These are phyloP conservation scores for Aurelia coerulea DNA, from an alignment of 30 jellyfish, hydroid and myxozoan species.

Conservation along the genomic window DNA sequence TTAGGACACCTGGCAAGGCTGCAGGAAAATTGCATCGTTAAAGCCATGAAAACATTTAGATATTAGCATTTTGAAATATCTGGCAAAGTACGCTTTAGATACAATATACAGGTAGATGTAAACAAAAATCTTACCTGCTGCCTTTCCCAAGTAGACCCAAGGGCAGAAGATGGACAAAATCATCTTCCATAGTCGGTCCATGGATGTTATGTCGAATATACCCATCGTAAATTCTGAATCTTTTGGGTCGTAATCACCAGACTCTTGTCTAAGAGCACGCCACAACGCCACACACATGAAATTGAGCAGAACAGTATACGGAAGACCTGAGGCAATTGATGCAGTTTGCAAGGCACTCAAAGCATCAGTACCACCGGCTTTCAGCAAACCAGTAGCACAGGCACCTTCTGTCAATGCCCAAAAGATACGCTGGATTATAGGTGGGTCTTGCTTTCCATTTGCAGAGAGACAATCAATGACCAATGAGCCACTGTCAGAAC, in stretches of 20 bases:
- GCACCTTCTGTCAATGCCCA: constrained; percentile 99
- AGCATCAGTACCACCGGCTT: constrained; percentile 86
- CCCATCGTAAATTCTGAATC: constrained; percentile 63
- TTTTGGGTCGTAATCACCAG: constrained; percentile 75
- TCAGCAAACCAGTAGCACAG: constrained; percentile 87
- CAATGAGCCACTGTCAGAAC: constrained; percentile 94
- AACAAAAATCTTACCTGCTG: constrained; percentile 46
- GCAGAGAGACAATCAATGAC: constrained; percentile 95
- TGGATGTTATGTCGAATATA: constrained; percentile 48
- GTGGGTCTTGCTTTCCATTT: constrained; percentile 97
- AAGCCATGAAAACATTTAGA: too few species aligned
- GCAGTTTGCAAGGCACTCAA: constrained; percentile 88
- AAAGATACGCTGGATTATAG: constrained; percentile 86
- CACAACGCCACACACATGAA: constrained; percentile 96
- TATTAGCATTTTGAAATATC: too few species aligned
- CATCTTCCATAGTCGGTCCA: constrained; percentile 25
- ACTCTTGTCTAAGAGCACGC: constrained; percentile 92
- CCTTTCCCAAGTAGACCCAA: constrained; percentile 81
- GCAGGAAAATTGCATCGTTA: too few species aligned
- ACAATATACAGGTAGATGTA: too few species aligned
- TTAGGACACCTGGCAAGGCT: too few species aligned
- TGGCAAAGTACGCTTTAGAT: too few species aligned
- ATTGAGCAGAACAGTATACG: constrained; percentile 77
- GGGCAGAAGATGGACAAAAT: constrained; percentile 81
- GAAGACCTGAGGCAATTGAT: constrained; percentile 89